Base-by-base conservation (phyloP, 2,113 vertebrate species). In the Heteronetta atricapilla region DNA sequence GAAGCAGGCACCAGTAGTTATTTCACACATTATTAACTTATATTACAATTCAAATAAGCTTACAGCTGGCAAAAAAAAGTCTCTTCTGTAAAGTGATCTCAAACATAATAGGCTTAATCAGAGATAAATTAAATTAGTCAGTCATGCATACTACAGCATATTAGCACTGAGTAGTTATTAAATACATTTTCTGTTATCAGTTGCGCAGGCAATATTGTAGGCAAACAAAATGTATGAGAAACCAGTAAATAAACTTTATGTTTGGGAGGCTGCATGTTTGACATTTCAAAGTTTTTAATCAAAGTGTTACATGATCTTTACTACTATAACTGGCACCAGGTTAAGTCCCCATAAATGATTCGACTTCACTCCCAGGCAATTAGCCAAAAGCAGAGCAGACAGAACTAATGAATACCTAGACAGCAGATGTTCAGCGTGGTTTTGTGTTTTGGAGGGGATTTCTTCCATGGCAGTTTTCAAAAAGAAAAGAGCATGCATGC, bases 1-100 rank as follows among this genome's bases (percentile, higher is more conserved):
- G 97, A 98, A 97, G 97, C 91, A 98, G 96, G 97, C 97, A 96
- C 97, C 96, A 96, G 97, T 97, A 94, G 96, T 98, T 98, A 98
- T 98, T 98, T 98, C 98, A 98, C 98, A 98, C 98, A 97, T 98
- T 98, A 98, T 98, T 98, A 98, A 98, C 97, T 98, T 98, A 98
- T 97, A 98, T 98, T 98, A 98, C 98, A 98, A 98, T 98, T 98
- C 98, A 98, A 98, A 98, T 98, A 98, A 97, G 98, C 98, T 98
- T 98, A 98, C 97, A 98, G 97, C 97, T 98, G 98, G 97, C 97
- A 97, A 97, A 98, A 97, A 50, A 96, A 98, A 98, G 95, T 97
- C 97, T 98, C 96, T 98, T 98, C 96, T 98, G 98, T 98, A 98
- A 98, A 98, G 97, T 93, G 98, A 98, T 98, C 98, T 98, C 97